These are phyloP conservation scores for Collichthys lucidus DNA, from an alignment of 2,113 vertebrate species.

Conservation along the genomic window DNA sequence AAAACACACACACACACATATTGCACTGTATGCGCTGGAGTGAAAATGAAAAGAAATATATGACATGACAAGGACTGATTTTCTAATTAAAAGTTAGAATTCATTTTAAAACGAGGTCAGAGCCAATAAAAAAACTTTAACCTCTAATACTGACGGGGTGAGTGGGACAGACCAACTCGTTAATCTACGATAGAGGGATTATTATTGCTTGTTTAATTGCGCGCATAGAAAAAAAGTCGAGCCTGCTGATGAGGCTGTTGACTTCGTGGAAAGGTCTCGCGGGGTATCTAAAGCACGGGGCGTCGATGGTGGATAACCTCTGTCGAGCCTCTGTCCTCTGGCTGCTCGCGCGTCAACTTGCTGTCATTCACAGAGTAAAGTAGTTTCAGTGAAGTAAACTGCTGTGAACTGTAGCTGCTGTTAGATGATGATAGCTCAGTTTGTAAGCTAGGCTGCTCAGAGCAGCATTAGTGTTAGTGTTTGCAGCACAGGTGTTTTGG, in stretches of 20 bases:
- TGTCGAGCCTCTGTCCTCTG: neutral
- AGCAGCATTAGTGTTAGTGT: too few relatives aligned
- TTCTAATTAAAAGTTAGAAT: conserved; percentile 26
- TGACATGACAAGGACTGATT: neutral
- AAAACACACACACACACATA: neutral
- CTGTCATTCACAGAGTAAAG: too few relatives aligned
- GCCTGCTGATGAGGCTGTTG: conserved; percentile 19
- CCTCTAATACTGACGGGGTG: neutral
- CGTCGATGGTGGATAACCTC: neutral
- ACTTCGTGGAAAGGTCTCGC: neutral
- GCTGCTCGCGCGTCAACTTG: too few relatives aligned
- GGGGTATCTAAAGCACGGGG: neutral
- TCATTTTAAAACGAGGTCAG: conserved; percentile 27
- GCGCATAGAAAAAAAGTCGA: neutral
- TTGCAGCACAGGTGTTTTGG: too few relatives aligned
- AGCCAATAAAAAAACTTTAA: conserved; percentile 5
- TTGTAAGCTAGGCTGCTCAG: too few relatives aligned
- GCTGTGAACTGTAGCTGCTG: too few relatives aligned
- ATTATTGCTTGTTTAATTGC: conserved; percentile 14
- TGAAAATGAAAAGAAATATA: neutral
- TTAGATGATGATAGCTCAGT: too few relatives aligned
- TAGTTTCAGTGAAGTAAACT: too few relatives aligned
- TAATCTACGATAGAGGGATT: neutral
- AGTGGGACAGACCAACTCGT: neutral
- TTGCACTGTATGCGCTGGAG: neutral